These are phyloP conservation scores for Diorhabda sublineata DNA, from an alignment of 1,140 invertebrate genomes.

Conservation along the genomic window DNA sequence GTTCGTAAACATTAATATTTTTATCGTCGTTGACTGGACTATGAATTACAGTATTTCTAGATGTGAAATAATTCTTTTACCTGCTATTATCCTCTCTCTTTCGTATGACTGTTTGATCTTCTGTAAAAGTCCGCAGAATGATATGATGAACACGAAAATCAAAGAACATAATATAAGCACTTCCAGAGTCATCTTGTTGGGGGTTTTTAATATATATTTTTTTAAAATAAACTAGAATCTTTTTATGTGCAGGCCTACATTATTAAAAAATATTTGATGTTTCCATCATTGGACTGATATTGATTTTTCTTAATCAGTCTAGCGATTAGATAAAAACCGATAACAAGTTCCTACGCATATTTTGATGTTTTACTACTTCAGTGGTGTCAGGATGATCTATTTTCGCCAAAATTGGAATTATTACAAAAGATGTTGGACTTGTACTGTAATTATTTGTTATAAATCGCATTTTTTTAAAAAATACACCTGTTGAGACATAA, in stretches of 20 bases:
- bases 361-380: no score
- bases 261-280: not conserved
- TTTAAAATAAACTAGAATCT: not conserved
- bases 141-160: constrained; percentile 31
- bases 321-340: not conserved
- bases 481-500: no score
- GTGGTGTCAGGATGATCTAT: no score
- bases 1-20: no score
- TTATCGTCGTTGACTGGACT: no score
- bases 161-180: constrained; percentile 31
- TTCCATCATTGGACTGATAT: not conserved
- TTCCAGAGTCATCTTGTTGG: constrained; percentile 39
- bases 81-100: constrained; percentile 29
- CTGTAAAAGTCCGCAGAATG: constrained; percentile 32
- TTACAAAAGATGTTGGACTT: no score
- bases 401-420: no score
- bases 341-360: not conserved
- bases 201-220: not conserved
- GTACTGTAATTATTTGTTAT: no score
- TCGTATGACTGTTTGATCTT: constrained; percentile 34
- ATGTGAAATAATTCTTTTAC: constrained; percentile 10
- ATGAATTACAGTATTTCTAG: no score
- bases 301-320: not conserved
- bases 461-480: no score
- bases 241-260: not conserved